Percentiles rank a stretch among this genome's conserved stretches.
phyloP scores from a whole-genome alignment of 1,140 invertebrate genomes.

The Leptinotarsa defecta region DNA sequence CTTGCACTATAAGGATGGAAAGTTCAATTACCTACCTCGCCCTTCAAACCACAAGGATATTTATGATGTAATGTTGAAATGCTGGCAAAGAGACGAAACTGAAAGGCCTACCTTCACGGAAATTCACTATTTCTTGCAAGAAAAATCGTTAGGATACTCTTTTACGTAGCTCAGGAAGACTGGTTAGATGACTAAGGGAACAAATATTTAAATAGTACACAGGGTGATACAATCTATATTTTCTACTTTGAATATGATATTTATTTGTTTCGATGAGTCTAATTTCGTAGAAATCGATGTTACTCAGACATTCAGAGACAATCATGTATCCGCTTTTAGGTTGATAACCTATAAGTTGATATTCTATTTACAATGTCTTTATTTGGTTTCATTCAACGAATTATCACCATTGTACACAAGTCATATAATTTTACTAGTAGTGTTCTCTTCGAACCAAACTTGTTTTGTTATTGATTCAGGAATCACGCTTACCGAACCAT shows the following conservation, averaged over 20 bases:
- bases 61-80: conserved; percentile 81
- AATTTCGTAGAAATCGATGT: conserved; percentile 8
- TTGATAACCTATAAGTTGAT: background rate
- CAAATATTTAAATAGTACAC: conserved; percentile 53
- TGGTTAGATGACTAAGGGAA: conserved; percentile 45
- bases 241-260: conserved; percentile 9
- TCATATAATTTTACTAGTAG: background rate
- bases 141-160: conserved; percentile 78
- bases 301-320: conserved; percentile 6
- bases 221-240: conserved; percentile 49
- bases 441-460: background rate
- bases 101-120: conserved; percentile 79
- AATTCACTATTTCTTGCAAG: conserved; percentile 80
- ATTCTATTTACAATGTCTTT: conserved; percentile 1
- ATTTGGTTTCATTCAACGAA: conserved; percentile 3
- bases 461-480: conserved; percentile 6
- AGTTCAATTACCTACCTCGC: conserved; percentile 69
- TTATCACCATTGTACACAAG: conserved; percentile 5
- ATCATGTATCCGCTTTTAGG: conserved; percentile 8
- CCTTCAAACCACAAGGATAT: conserved; percentile 70
- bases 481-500: background rate
- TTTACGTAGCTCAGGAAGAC: conserved; percentile 58
- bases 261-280: conserved; percentile 6
- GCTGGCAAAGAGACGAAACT: conserved; percentile 74
- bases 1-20: conserved; percentile 65